Evolutionary conservation across 2,888 invertebrate species (phyloP).

Genomic region (Saturnia pavonia): DNA sequence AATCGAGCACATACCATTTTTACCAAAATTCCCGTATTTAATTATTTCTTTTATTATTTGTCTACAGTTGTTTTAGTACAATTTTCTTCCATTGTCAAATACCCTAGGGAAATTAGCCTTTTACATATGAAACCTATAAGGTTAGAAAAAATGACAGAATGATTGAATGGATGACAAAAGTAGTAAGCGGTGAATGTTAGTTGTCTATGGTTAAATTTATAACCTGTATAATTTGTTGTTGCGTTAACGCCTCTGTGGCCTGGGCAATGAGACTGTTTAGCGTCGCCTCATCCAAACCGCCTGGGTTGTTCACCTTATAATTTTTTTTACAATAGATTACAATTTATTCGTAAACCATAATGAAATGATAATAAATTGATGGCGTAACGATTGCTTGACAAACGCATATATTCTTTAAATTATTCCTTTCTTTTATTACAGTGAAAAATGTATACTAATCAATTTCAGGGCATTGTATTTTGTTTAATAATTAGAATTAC

Average conservation of each 20-base stretch:
- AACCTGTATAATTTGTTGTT: constrained; percentile 81
- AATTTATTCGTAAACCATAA: constrained; percentile 5
- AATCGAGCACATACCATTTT: background rate
- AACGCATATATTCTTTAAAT: no score
- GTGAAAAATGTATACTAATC: background rate
- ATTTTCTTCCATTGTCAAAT: background rate
- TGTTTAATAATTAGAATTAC: constrained; percentile 29
- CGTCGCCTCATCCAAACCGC: constrained; percentile 77
- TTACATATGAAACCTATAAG: background rate
- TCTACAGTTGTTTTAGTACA: background rate
- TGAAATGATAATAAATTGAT: background rate
- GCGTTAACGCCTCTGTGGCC: constrained; percentile 79
- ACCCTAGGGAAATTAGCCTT: background rate
- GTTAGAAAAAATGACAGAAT: background rate
- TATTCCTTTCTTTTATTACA: no score
- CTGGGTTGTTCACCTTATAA: constrained; percentile 77
- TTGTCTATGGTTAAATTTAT: constrained; percentile 31
- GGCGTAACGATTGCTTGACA: background rate
- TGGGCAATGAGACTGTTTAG: constrained; percentile 78
- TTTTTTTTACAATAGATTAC: constrained; percentile 7
- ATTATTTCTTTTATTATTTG: background rate
- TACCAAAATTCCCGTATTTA: background rate
- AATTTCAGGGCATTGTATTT: background rate
- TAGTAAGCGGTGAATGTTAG: constrained; percentile 16
- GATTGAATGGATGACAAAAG: constrained; percentile 11